Evolutionary conservation across 2,113 vertebrate species (phyloP).

Genomic region (Syrmaticus mikado): DNA sequence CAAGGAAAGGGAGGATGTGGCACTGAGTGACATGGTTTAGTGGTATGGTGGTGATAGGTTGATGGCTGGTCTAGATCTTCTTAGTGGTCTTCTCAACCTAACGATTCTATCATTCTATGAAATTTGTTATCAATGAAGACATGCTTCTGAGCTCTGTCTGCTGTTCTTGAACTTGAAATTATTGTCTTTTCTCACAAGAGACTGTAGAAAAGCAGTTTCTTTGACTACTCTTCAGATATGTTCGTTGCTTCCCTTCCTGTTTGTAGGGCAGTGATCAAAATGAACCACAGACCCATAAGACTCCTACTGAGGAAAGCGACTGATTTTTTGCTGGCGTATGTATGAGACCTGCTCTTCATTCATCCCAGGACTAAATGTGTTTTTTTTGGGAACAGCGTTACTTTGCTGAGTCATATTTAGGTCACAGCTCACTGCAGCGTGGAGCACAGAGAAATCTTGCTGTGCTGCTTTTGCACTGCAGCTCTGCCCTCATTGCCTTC

Average conservation of each 20-base stretch:
- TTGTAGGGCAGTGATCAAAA: not conserved
- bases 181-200: not conserved
- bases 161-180: not conserved
- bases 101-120: not conserved
- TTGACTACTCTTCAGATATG: not conserved
- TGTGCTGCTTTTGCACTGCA: not conserved
- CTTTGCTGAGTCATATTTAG: not conserved
- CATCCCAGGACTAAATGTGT: not conserved
- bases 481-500: not conserved
- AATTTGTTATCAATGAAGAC: not conserved
- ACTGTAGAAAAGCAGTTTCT: not conserved
- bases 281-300: not conserved
- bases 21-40: too few relatives aligned
- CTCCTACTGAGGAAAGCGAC: not conserved
- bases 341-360: not conserved
- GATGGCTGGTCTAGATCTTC: too few relatives aligned
- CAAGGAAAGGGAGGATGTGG: too few relatives aligned
- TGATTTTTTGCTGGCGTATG: not conserved
- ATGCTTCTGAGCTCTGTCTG: not conserved
- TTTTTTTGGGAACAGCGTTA: not conserved
- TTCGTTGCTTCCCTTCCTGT: not conserved
- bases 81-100: too few relatives aligned
- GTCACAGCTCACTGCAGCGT: fast-evolving
- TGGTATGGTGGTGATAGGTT: too few relatives aligned
- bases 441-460: not conserved